A percentile compares a stretch with the other conserved stretches of the same genome.
Evolutionary conservation across 2,797 vertebrate genomes (phyloP).

Genomic region (Enteromius trimaculatus): DNA sequence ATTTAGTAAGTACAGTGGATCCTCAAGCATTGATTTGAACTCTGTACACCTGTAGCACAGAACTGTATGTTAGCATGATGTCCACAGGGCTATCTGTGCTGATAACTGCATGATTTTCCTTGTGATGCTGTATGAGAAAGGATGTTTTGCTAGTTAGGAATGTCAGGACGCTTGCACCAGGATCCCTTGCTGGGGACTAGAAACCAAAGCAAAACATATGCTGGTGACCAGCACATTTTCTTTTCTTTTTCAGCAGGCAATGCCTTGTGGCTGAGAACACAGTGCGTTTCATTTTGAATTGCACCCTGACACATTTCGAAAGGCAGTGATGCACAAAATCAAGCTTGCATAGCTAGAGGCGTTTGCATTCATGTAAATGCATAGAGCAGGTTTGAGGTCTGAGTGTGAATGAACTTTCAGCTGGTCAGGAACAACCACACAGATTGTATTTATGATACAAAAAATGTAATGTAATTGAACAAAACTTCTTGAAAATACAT

Average conservation of each 20-base stretch:
- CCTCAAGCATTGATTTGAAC: background rate
- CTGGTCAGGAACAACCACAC: background rate
- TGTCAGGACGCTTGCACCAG: background rate
- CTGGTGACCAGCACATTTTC: background rate
- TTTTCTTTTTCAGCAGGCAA: background rate
- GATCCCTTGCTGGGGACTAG: background rate
- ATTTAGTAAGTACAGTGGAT: background rate
- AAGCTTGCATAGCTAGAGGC: background rate
- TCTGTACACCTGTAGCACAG: background rate
- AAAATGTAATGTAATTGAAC: background rate
- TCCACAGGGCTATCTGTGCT: background rate
- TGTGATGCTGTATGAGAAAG: background rate
- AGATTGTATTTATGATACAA: background rate
- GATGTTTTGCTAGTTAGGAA: background rate
- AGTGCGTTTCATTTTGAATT: background rate
- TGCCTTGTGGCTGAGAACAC: background rate
- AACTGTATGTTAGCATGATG: background rate
- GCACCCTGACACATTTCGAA: background rate
- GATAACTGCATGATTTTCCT: background rate
- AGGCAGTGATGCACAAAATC: background rate
- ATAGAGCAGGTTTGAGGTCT: background rate
- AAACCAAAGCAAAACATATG: background rate
- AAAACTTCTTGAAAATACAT: background rate
- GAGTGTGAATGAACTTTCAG: background rate
- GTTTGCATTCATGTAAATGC: background rate